These are phyloP conservation scores for Callospermophilus lateralis DNA, from an alignment of 2,113 vertebrate species.

Conservation along the genomic window DNA sequence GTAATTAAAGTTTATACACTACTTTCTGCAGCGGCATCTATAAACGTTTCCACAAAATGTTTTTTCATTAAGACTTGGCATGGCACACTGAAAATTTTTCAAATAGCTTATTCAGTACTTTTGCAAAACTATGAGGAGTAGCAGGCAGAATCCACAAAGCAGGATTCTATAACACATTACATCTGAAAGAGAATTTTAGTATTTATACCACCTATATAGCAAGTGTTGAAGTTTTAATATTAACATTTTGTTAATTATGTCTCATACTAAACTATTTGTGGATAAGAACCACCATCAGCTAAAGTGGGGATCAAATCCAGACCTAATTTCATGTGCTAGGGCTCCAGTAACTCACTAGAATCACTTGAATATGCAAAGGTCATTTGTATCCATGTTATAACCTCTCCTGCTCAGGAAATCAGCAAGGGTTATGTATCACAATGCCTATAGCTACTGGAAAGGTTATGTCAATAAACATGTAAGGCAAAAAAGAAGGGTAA, in stretches of 20 bases:
- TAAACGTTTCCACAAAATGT: slow-evolving; percentile 21
- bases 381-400: not conserved
- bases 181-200: slow-evolving; percentile 28
- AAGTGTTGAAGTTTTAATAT: slow-evolving; percentile 6
- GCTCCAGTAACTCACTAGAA: not conserved
- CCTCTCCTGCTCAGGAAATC: not conserved
- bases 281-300: not conserved
- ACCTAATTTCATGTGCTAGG: not conserved
- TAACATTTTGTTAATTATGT: not conserved
- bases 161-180: not conserved
- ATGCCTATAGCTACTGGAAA: not conserved
- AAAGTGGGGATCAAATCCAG: not conserved
- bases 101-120: slow-evolving; percentile 47
- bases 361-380: not conserved
- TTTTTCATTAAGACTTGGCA: slow-evolving; percentile 45
- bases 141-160: not conserved
- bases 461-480: not conserved
- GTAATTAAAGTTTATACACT: slow-evolving; percentile 52
- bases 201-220: not conserved
- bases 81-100: not conserved
- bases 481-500: not conserved
- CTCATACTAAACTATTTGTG: not conserved
- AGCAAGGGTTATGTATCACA: not conserved
- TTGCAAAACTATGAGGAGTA: not conserved
- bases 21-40: slow-evolving; percentile 53